Base-by-base conservation (phyloP, 2,888 invertebrate genomes). In the Perizoma flavofasciatum region DNA sequence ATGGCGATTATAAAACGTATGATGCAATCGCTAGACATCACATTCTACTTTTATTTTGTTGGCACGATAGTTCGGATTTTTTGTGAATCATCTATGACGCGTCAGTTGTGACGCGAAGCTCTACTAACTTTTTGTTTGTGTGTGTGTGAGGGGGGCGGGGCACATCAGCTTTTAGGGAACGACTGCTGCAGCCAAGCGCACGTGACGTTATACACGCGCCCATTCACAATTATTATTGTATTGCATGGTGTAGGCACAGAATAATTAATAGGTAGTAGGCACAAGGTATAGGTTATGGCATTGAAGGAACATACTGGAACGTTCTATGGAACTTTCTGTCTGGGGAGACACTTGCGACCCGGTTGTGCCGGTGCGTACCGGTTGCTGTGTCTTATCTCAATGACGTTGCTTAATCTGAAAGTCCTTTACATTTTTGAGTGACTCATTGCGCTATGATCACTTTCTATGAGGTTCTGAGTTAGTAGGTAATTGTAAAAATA, bases 201-300 rank as follows among this genome's bases (percentile, higher is more conserved):
- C 91, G 90, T 89, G 90, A 85, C 74, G 57, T 49, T 47, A 51
- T 53, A 67, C 90, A 89, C 84, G 88, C 75, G 69, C 63, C 56
- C 71, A 69, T 73, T 70, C 66, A 69, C 58, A 60, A 55, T 44
- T 45, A n/a, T 46, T 43, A 35, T 49, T 40, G 47, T 55, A 45
- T 32, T 49, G 32, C 48, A 61, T 56, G 53, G 53, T 64, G 63
- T 52, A 60, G 62, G 39, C 9, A 4, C 7, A 4, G 39, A 9
- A 7, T 7, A 9, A 4, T 7, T 43, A 22, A 22, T 22, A 22
- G 22, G 3, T 22, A 22, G 22, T 22, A 43, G 4, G 43, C 10
- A 5, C 6, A n/a, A 10, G 22, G 22, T 22, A 22, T 22, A 6
- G n/a, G 63, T 66, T 64, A 61, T 49, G 63, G 51, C 9, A 52